These are phyloP conservation scores for Scaptomyza parva DNA, from an alignment of 2,888 invertebrate species.

Conservation along the genomic window DNA sequence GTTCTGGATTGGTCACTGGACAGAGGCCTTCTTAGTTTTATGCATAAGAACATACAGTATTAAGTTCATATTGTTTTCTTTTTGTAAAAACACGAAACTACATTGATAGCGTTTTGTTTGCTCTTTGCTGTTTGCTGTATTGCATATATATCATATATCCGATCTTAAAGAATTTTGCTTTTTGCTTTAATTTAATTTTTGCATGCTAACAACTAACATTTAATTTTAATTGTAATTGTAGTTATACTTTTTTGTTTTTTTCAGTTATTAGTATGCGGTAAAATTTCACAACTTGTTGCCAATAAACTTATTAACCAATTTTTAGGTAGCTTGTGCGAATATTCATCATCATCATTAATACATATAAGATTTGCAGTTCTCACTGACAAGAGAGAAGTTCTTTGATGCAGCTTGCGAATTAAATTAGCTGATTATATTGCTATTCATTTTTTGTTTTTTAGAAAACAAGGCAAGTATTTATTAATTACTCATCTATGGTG, in stretches of 20 bases:
- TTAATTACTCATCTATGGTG: constrained; percentile 30
- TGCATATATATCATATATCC: constrained; percentile 39
- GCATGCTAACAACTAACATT: constrained; percentile 72
- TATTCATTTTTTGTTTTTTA: constrained; percentile 8
- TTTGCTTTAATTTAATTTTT: constrained; percentile 41
- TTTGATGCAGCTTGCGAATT: constrained; percentile 26
- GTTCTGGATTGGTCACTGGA: constrained; percentile 55
- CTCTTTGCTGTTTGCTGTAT: no score
- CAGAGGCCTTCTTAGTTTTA: constrained; percentile 25
- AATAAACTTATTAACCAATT: constrained; percentile 70
- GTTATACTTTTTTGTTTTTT: constrained; percentile 4
- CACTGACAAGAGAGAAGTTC: constrained; percentile 7
- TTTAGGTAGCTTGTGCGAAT: constrained; percentile 76
- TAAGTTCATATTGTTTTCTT: constrained; percentile 13
- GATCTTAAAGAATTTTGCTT: constrained; percentile 21
- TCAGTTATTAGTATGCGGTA: constrained; percentile 23
- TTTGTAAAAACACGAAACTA: constrained; percentile 33
- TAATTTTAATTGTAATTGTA: constrained; percentile 61
- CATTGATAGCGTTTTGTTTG: constrained; percentile 44
- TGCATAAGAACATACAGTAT: constrained; percentile 23
- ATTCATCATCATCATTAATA: constrained; percentile 55
- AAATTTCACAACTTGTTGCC: constrained; percentile 69
- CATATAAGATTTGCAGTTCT: constrained; percentile 44
- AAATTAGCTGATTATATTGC: constrained; percentile 36
- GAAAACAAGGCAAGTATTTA: constrained; percentile 45